These are phyloP conservation scores for Chionodraco myersi DNA, from an alignment of 2,113 vertebrate species.

Conservation along the genomic window DNA sequence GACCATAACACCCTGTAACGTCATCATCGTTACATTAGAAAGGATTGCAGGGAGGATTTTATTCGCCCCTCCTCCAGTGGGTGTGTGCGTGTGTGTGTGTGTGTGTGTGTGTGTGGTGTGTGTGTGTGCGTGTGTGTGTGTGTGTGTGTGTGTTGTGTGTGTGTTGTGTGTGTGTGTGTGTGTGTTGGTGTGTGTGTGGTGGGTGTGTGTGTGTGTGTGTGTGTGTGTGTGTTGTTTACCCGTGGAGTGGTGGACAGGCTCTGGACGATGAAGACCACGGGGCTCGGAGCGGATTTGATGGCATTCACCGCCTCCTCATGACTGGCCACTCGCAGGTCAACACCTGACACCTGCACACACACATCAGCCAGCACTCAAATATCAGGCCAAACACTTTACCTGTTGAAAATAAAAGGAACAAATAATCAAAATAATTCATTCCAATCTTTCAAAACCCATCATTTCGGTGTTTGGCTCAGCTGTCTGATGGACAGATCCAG, in stretches of 20 bases:
- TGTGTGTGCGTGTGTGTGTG: slow-evolving; percentile 10
- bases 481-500: too few species aligned
- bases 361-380: background rate
- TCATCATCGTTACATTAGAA: background rate
- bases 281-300: slow-evolving; percentile 91
- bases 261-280: slow-evolving; percentile 93
- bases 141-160: slow-evolving; percentile 21
- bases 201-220: too few species aligned
- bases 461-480: too few species aligned
- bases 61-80: slow-evolving; percentile 1
- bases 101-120: slow-evolving; percentile 23
- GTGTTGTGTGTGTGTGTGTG: slow-evolving; percentile 16
- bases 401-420: too few species aligned
- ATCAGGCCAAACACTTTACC: background rate
- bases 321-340: slow-evolving; percentile 89
- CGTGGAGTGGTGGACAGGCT: slow-evolving; percentile 88
- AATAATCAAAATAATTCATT: too few species aligned
- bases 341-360: slow-evolving; percentile 89
- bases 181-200: too few species aligned
- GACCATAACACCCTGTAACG: background rate
- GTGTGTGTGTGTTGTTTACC: slow-evolving; percentile 70
- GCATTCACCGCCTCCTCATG: slow-evolving; percentile 93
- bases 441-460: too few species aligned
- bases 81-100: slow-evolving; percentile 2
- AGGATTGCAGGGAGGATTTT: background rate